A percentile compares a stretch with the other conserved stretches of the same genome.
Conservation (phyloP, 1,140 invertebrate species). For the Aphelenchoides avenae region DNA sequence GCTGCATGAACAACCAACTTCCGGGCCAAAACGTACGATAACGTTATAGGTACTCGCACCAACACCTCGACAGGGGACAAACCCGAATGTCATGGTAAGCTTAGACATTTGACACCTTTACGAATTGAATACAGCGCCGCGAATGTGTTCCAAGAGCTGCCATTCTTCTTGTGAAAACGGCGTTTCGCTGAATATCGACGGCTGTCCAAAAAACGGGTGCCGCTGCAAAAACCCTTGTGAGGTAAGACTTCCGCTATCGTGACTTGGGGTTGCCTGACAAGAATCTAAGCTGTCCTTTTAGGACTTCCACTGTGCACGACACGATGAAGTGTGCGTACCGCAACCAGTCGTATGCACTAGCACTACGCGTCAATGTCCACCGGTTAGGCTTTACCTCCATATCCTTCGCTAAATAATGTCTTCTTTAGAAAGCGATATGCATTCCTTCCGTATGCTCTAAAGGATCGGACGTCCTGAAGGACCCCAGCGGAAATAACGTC, state of each 20-base stretch:
- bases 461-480: too few relatives aligned
- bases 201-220: conserved; percentile 36
- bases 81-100: conserved; percentile 25
- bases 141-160: conserved; percentile 32
- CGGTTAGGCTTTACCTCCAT: conserved; percentile 2
- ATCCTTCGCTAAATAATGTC: conserved; percentile 25
- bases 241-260: too few relatives aligned
- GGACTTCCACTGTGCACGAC: conserved; percentile 34
- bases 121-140: conserved; percentile 19
- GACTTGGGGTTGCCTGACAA: too few relatives aligned
- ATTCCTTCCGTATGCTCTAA: too few relatives aligned
- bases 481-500: too few relatives aligned
- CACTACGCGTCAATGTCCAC: conserved; percentile 10
- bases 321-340: conserved; percentile 35
- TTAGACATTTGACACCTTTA: conserved; percentile 4
- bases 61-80: conserved; percentile 7
- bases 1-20: too few relatives aligned
- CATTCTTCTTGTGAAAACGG: conserved; percentile 31
- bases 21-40: too few relatives aligned
- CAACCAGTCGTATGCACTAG: conserved; percentile 18
- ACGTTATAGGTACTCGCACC: too few relatives aligned
- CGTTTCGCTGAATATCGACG: conserved; percentile 30
- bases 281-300: too few relatives aligned
- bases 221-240: conserved; percentile 43
- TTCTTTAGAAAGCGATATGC: too few relatives aligned